Percentiles rank a stretch among this genome's conserved stretches.
phyloP scores from a whole-genome alignment of 2,113 vertebrate genomes.

The Etheostoma spectabile region DNA sequence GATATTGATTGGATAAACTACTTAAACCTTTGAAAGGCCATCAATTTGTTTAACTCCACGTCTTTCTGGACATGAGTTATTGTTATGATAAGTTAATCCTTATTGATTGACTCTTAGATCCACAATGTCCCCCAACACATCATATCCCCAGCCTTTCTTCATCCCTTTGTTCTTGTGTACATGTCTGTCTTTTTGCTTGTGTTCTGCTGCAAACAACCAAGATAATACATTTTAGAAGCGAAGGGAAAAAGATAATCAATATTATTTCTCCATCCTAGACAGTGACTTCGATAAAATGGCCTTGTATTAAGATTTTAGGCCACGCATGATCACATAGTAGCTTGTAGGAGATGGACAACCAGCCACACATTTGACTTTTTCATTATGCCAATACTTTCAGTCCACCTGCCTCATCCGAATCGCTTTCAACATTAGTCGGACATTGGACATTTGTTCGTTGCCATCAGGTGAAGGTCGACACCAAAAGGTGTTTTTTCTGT shows the following conservation, averaged over 20 bases:
- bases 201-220: not conserved
- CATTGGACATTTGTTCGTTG: too few relatives aligned
- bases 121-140: not conserved
- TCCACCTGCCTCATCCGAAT: not conserved
- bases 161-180: not conserved
- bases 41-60: not conserved
- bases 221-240: not conserved
- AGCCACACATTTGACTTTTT: too few relatives aligned
- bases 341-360: not conserved
- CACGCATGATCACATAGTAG: not conserved
- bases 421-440: too few relatives aligned
- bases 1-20: slow-evolving; percentile 30
- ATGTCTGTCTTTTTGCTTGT: not conserved
- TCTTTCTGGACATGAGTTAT: slow-evolving; percentile 1
- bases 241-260: not conserved
- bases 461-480: too few relatives aligned
- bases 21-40: slow-evolving; percentile 11
- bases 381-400: not conserved
- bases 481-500: too few relatives aligned
- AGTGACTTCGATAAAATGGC: not conserved
- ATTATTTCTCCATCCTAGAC: not conserved
- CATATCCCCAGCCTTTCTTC: not conserved
- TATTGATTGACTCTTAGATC: slow-evolving; percentile 4
- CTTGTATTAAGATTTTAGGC: not conserved
- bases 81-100: slow-evolving; percentile 21